A percentile compares a stretch with the other conserved stretches of the same genome.
phyloP scores from a whole-genome alignment of 2,888 invertebrate species.

The Hypolimnas misippus region DNA sequence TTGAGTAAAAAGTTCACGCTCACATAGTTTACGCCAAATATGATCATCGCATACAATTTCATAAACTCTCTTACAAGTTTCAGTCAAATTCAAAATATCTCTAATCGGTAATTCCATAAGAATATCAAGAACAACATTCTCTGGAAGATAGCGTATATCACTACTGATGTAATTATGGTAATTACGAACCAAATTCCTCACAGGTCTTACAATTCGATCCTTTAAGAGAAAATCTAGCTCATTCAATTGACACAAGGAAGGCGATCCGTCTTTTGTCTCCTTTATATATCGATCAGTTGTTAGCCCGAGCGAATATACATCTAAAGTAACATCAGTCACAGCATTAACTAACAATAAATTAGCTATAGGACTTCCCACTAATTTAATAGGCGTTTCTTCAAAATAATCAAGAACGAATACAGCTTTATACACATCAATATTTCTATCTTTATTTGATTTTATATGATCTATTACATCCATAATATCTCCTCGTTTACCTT shows the following conservation, averaged over 20 bases:
- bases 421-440: constrained; percentile 44
- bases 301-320: constrained; percentile 49
- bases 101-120: constrained; percentile 47
- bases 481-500: background rate
- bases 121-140: constrained; percentile 51
- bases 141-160: constrained; percentile 53
- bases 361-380: constrained; percentile 47
- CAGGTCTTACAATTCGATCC: background rate
- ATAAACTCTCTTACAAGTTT: constrained; percentile 52
- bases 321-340: constrained; percentile 45
- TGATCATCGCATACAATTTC: constrained; percentile 49
- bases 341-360: constrained; percentile 53
- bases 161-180: constrained; percentile 48
- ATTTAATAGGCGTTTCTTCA: constrained; percentile 47
- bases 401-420: constrained; percentile 48
- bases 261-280: background rate
- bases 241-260: background rate
- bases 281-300: constrained; percentile 48
- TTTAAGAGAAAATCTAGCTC: background rate
- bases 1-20: constrained; percentile 53
- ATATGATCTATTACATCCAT: constrained; percentile 48
- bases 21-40: constrained; percentile 53
- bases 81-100: constrained; percentile 51
- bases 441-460: constrained; percentile 35
- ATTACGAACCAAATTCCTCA: constrained; percentile 44